These are phyloP conservation scores for Phyto melanocephala DNA, from an alignment of 2,888 invertebrate genomes.

Conservation along the genomic window DNA sequence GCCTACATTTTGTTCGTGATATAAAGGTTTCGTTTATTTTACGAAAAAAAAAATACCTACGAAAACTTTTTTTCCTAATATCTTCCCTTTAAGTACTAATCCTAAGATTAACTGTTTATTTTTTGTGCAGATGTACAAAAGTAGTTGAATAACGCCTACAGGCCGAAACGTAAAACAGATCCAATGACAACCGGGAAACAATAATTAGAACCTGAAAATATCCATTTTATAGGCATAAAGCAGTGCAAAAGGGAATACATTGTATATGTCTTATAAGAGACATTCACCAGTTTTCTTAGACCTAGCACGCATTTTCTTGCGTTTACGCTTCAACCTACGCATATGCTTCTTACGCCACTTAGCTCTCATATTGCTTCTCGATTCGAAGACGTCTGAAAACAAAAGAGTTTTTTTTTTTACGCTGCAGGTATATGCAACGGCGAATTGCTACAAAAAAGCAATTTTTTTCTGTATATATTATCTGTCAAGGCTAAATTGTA, in stretches of 20 bases:
- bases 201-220: conserved; percentile 61
- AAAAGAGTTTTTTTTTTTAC: too few relatives aligned
- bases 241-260: conserved; percentile 63
- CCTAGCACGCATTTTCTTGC: conserved; percentile 99
- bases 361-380: conserved; percentile 79
- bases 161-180: neutral
- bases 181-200: conserved; percentile 1
- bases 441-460: too few relatives aligned
- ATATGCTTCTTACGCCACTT: conserved; percentile 99
- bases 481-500: too few relatives aligned
- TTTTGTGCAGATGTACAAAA: conserved; percentile 54
- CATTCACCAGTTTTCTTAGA: conserved; percentile 85
- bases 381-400: conserved; percentile 75
- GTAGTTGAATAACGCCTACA: conserved; percentile 25
- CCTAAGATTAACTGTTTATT: conserved; percentile 66
- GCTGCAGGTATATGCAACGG: too few relatives aligned
- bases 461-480: too few relatives aligned
- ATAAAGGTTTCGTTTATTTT: too few relatives aligned
- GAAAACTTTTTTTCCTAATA: too few relatives aligned
- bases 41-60: too few relatives aligned
- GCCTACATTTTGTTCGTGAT: too few relatives aligned
- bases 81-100: conserved; percentile 64
- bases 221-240: conserved; percentile 39
- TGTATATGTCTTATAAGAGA: conserved; percentile 32
- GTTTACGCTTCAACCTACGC: conserved; percentile 99